These are phyloP conservation scores for Ammodytes dubius DNA, from an alignment of 2,113 vertebrate genomes.

Conservation along the genomic window DNA sequence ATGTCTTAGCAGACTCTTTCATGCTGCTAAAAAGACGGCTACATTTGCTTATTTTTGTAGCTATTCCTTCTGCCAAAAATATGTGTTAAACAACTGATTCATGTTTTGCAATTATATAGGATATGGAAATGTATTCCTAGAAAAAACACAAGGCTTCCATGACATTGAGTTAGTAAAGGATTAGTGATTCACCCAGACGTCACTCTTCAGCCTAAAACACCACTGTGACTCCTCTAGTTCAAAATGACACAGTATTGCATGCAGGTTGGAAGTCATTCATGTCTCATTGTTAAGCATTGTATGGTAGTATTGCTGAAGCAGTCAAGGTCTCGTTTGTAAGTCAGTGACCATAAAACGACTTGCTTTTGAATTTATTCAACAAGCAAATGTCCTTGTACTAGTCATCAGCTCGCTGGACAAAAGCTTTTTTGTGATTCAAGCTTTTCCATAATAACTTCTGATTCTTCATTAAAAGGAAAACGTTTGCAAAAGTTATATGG, in stretches of 20 bases:
- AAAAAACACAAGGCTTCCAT: neutral
- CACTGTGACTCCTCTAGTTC: neutral
- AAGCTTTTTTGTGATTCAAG: neutral
- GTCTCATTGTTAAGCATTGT: conserved; percentile 20
- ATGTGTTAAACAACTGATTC: neutral
- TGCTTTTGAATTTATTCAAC: neutral
- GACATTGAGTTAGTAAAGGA: conserved; percentile 35
- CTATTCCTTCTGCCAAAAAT: conserved; percentile 16
- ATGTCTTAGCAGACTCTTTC: conserved; percentile 23
- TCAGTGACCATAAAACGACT: neutral
- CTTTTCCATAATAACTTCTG: neutral
- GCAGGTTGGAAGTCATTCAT: conserved; percentile 38
- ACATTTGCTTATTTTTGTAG: conserved; percentile 10
- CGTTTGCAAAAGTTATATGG: too few species aligned
- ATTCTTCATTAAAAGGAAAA: neutral
- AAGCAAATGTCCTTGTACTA: neutral
- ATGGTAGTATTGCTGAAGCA: neutral
- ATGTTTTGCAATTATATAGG: neutral
- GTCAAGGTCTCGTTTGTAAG: neutral
- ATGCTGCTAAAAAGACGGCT: conserved; percentile 13
- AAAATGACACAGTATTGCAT: conserved; percentile 37
- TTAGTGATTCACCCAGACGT: conserved; percentile 50
- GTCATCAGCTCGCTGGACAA: neutral
- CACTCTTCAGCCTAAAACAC: conserved; percentile 39
- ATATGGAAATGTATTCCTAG: conserved; percentile 1